These are phyloP conservation scores for Nasua narica DNA, from an alignment of 2,797 vertebrate species.

Conservation along the genomic window DNA sequence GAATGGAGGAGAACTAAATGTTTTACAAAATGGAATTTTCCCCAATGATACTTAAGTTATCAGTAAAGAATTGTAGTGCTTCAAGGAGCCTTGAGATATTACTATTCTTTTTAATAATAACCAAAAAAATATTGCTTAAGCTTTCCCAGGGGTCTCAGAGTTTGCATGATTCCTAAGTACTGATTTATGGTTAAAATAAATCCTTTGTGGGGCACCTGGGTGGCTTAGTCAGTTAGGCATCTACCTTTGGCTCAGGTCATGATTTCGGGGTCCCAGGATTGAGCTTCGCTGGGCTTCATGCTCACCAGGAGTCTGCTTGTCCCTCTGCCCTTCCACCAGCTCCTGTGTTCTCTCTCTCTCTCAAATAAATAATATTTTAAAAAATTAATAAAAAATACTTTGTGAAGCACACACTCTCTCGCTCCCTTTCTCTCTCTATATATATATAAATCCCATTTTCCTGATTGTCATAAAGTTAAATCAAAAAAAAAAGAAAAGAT, in stretches of 20 bases:
- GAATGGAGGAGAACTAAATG: neutral
- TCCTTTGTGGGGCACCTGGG: neutral
- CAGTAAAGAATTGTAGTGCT: neutral
- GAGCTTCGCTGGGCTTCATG: neutral
- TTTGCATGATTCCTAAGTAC: neutral
- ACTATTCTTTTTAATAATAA: neutral
- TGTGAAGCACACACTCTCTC: neutral
- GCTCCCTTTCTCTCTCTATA: neutral
- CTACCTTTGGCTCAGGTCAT: neutral
- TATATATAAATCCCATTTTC: neutral
- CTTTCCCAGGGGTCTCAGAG: neutral
- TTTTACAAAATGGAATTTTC: slow-evolving; percentile 14
- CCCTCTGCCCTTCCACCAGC: neutral
- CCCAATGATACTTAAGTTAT: neutral
- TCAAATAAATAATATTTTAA: neutral
- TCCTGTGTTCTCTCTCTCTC: neutral
- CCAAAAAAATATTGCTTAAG: neutral
- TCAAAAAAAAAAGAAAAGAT: neutral
- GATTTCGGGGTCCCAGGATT: neutral
- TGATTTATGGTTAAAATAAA: neutral
- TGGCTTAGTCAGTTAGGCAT: neutral
- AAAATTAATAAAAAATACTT: neutral
- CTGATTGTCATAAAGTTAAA: neutral
- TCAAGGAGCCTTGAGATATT: neutral
- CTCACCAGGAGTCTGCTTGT: neutral